Base-by-base conservation (phyloP, 2,797 vertebrate genomes). In the Onychomys leucogaster region DNA sequence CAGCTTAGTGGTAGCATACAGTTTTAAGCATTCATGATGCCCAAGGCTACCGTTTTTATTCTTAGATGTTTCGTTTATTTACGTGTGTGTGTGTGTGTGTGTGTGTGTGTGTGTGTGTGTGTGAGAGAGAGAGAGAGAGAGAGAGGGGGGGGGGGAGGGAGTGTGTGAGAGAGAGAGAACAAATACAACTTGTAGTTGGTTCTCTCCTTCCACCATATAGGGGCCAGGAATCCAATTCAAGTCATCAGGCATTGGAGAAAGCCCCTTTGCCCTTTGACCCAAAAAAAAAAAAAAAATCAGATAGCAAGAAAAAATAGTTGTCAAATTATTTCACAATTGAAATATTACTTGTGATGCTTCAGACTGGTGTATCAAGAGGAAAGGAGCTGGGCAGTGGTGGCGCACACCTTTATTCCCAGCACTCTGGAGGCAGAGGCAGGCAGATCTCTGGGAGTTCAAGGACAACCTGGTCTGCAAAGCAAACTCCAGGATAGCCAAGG, bases 301-400 rank as follows among this genome's bases (percentile, higher is more conserved):
- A 86, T 76, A 9, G 25, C 86, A 67, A 94, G 91, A 32, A 81
- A 89, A 73, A 75, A 75, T 49, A 63, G 41, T 71, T 94, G 10
- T 83, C 49, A 32, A 69, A 81, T 71, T 49, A 89, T 78, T 91
- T 82, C 17, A 27, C 43, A 91, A 69, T 59, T 89, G 77, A 34
- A 93, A 89, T 34, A 63, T 89, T 37, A 82, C 12, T 81, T n/a
- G 63, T 86, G 73, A n/a, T 73, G 14, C 25, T 78, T 84, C 63
- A 43, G 25, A 49, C 27, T 90, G 17, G 25, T 71, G 21, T n/a
- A 6, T 88, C 46, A 73, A 59, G 57, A 76, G 41, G 29, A 59
- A 32, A 34, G 41, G 41, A 83, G 81, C 59, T 29, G 19, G 81
- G 17, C 9, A 13, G 6, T 67, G 41, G 11, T 67, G 3, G 43